Base-by-base conservation (phyloP, 2,797 vertebrate species). In the Trematomus bernacchii region DNA sequence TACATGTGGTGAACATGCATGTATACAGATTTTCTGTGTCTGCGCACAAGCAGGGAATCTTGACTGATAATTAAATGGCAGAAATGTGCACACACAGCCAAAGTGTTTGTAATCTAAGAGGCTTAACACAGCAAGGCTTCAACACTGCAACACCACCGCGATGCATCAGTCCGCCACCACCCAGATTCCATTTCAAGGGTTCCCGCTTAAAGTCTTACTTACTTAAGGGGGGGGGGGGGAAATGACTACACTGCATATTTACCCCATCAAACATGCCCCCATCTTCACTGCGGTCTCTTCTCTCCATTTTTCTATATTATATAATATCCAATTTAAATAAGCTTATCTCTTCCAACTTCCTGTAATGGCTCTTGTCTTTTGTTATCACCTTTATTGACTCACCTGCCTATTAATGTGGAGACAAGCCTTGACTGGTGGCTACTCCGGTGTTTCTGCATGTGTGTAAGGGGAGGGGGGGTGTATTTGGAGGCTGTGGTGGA, bases 71-170 rank as follows among this genome's bases (percentile, higher is more conserved):
- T 91, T 82, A 90, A 91, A 87, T 67, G 80, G 82, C 76, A 75
- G 74, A 68, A 87, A 80, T 61, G 74, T 87, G 80, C 84, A 72
- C 73, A 87, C 72, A 72, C 72, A 93, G 92, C 91, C 90, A 92
- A 85, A 91, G 90, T 84, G 91, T 92, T 85, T 81, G 87, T n/a
- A 10, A 91, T 91, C 84, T 91, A 92, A 93, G 88, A 92, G 92
- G 93, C 91, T 95, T 91, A 94, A 87, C 91, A 71, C 89, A 83
- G 93, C 83, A 3, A 74, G 85, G 62, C 83, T 85, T 90, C 79
- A 82, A 51, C 73, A 77, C 83, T 85, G 90, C 79, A 82, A 51
- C 73, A 77, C 62, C 82, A 68, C 72, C 10, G 40, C 62, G 18
- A 77, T 46, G 83, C 83, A 79, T 77, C 77, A 44, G 84, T 76